Percentiles rank a stretch among this genome's conserved stretches.
Evolutionary conservation across 2,113 vertebrate genomes (phyloP).

Genomic region (Pelodiscus sinensis): DNA sequence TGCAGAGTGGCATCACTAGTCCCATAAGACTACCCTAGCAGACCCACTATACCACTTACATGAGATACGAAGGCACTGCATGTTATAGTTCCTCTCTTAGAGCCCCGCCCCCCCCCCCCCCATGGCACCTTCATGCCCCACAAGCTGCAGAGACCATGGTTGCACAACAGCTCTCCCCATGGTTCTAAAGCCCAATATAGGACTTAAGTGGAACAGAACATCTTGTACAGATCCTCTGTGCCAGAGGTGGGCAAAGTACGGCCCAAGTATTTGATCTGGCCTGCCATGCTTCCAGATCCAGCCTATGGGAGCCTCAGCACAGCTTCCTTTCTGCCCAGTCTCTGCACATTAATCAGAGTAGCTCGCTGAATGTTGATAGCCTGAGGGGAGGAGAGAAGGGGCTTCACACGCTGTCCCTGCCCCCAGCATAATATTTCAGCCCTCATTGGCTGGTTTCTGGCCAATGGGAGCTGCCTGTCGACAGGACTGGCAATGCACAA

Average conservation of each 20-base stretch:
- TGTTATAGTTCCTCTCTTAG: not conserved
- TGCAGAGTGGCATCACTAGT: not conserved
- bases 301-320: too few relatives aligned
- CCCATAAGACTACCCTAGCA: not conserved
- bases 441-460: too few relatives aligned
- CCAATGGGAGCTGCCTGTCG: too few relatives aligned
- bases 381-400: too few relatives aligned
- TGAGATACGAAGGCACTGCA: not conserved
- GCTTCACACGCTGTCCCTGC: too few relatives aligned
- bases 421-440: too few relatives aligned
- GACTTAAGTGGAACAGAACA: not conserved
- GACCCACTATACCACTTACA: not conserved
- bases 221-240: slow-evolving; percentile 28
- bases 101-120: not conserved
- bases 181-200: not conserved
- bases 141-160: not conserved
- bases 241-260: not conserved
- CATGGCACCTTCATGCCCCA: slow-evolving; percentile 1
- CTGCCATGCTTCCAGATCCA: too few relatives aligned
- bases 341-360: too few relatives aligned
- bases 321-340: too few relatives aligned
- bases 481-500: too few relatives aligned
- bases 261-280: too few relatives aligned
- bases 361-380: too few relatives aligned
- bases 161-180: not conserved